Conservation (phyloP, 2,888 invertebrate genomes). For the Eumerus sabulonum region DNA sequence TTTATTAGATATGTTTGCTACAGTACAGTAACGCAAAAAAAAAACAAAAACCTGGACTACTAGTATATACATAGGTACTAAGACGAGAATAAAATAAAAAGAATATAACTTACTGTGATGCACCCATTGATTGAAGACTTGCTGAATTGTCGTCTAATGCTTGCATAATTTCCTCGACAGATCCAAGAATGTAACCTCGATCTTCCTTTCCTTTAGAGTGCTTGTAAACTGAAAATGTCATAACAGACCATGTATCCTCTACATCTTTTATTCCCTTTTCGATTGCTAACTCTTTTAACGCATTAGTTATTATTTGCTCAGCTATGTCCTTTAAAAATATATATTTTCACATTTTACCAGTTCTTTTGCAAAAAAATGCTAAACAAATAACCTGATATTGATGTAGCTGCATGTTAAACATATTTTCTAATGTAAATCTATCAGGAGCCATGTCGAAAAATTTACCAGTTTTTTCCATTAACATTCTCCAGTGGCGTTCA, state of each 20-base stretch:
- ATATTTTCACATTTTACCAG: background rate
- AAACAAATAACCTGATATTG: conserved; percentile 83
- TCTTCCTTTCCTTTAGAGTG: conserved; percentile 88
- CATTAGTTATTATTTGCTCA: conserved; percentile 91
- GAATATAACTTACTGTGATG: conserved; percentile 83
- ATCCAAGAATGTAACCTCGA: conserved; percentile 87
- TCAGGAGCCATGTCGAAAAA: conserved; percentile 93
- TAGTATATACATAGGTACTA: too few species aligned
- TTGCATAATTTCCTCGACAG: conserved; percentile 90
- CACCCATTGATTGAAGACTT: conserved; percentile 94
- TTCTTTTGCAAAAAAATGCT: background rate
- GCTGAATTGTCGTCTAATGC: conserved; percentile 93
- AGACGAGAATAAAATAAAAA: too few species aligned
- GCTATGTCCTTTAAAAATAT: conserved; percentile 82
- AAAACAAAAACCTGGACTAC: too few species aligned
- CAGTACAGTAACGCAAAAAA: too few species aligned
- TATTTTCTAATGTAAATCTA: conserved; percentile 93
- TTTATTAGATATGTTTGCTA: too few species aligned
- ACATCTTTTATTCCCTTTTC: conserved; percentile 93
- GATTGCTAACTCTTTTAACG: conserved; percentile 94
- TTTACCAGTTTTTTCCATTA: conserved; percentile 91
- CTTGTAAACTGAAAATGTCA: conserved; percentile 83
- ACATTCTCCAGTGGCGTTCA: conserved; percentile 92
- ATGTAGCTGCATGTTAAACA: conserved; percentile 95
- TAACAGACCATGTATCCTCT: conserved; percentile 85